Conservation (phyloP, 2,797 vertebrate genomes). For the Gymnothorax reevesii region DNA sequence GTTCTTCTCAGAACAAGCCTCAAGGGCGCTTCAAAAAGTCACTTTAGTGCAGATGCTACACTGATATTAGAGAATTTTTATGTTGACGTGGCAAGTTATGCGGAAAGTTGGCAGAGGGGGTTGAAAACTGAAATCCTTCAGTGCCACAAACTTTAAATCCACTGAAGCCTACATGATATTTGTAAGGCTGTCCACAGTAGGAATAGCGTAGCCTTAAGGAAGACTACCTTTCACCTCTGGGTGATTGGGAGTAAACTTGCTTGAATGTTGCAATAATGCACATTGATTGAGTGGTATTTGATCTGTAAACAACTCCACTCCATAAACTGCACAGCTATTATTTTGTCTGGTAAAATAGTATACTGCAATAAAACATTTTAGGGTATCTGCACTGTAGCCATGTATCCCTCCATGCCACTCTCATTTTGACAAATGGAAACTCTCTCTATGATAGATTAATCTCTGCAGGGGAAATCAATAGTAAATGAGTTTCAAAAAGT, state of each 20-base stretch:
- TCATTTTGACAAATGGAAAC: constrained; percentile 10
- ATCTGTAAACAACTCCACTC: neutral
- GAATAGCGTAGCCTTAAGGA: neutral
- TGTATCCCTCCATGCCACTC: neutral
- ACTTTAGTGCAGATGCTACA: neutral
- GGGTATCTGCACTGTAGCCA: neutral
- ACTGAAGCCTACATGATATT: neutral
- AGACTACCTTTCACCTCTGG: neutral
- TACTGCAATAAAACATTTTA: neutral
- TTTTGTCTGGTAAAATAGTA: neutral
- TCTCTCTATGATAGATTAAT: neutral
- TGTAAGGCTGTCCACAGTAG: neutral
- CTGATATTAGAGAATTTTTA: neutral
- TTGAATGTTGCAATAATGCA: neutral
- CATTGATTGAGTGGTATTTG: neutral
- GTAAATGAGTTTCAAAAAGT: neutral
- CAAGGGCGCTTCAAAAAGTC: neutral
- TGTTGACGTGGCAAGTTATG: neutral
- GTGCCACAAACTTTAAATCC: neutral
- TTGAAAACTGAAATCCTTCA: no score
- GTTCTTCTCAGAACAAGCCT: neutral
- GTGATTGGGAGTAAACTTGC: neutral
- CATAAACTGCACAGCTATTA: neutral
- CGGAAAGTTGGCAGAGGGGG: neutral
- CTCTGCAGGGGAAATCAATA: neutral